Evolutionary conservation across 2,113 vertebrate species (phyloP).

Genomic region (Rhinichthys klamathensis): DNA sequence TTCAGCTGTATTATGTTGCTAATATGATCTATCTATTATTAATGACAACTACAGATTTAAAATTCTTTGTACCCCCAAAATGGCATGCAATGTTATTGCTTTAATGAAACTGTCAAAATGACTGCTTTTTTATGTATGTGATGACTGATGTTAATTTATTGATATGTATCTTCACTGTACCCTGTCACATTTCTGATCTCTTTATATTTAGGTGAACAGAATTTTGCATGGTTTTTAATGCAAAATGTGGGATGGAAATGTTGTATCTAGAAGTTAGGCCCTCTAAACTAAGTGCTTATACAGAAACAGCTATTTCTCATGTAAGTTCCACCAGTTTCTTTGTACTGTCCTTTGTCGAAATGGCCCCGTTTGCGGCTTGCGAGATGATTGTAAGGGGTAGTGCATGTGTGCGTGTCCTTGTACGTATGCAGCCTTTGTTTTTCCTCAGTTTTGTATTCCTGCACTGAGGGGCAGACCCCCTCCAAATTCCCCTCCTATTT

Average conservation of each 20-base stretch:
- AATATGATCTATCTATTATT: conserved; percentile 7
- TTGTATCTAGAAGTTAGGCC: conserved; percentile 39
- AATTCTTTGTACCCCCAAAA: conserved; percentile 38
- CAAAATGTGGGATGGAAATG: conserved; percentile 23
- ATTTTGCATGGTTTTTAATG: conserved; percentile 44
- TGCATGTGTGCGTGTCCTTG: conserved; percentile 43
- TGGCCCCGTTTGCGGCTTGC: conserved; percentile 28
- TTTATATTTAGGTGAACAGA: background rate
- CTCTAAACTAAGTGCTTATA: conserved; percentile 11
- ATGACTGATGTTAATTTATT: conserved; percentile 36
- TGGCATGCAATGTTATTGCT: conserved; percentile 51
- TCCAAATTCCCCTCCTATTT: conserved; percentile 72
- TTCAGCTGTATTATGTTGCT: conserved; percentile 8
- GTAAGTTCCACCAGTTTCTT: conserved; percentile 40
- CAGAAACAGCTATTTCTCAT: conserved; percentile 36
- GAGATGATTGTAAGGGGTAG: conserved; percentile 33
- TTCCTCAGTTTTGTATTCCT: conserved; percentile 80
- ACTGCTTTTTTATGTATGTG: conserved; percentile 43
- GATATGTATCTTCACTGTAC: conserved; percentile 15
- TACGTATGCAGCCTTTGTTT: conserved; percentile 61
- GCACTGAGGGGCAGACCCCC: conserved; percentile 79
- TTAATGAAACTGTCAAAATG: conserved; percentile 31
- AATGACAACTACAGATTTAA: conserved; percentile 20
- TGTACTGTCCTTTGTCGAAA: conserved; percentile 45
- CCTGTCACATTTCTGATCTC: conserved; percentile 10